Conservation (phyloP, 1,140 invertebrate species). For the Neodiprion virginianus region DNA sequence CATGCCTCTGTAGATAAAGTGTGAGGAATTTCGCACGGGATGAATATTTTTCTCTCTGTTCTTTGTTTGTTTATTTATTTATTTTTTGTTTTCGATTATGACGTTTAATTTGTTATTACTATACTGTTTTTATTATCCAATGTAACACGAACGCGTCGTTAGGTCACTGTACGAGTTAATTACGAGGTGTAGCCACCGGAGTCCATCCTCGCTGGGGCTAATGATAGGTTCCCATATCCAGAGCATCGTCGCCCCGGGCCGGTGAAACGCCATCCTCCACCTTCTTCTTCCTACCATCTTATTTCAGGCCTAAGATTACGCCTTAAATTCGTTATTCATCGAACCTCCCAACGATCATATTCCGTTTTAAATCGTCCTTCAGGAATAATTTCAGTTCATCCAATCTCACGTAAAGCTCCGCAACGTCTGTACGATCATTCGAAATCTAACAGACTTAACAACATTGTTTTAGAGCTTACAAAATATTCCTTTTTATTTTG, state of each 20-base stretch:
- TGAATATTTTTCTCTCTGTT: too few species aligned
- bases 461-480: too few species aligned
- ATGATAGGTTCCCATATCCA: conserved; percentile 7
- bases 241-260: neutral
- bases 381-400: too few species aligned
- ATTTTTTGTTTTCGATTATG: neutral
- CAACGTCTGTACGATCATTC: too few species aligned
- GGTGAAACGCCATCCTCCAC: neutral
- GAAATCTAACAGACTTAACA: too few species aligned
- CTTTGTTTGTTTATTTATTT: too few species aligned
- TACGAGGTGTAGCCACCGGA: conserved; percentile 5
- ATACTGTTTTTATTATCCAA: neutral
- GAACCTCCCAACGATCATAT: neutral
- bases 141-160: neutral
- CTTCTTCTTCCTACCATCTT: neutral
- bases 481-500: too few species aligned
- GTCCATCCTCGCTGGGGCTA: neutral
- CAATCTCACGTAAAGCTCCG: too few species aligned
- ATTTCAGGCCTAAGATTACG: neutral
- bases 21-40: too few species aligned
- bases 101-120: too few species aligned
- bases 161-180: conserved; percentile 10
- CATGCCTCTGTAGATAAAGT: too few species aligned
- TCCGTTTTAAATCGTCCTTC: neutral
- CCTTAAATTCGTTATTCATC: conserved; percentile 10